Evolutionary conservation across 2,888 invertebrate species (phyloP), one percentile per base, ranked within the genome.

Genomic region (Cataglyphis livida): DNA sequence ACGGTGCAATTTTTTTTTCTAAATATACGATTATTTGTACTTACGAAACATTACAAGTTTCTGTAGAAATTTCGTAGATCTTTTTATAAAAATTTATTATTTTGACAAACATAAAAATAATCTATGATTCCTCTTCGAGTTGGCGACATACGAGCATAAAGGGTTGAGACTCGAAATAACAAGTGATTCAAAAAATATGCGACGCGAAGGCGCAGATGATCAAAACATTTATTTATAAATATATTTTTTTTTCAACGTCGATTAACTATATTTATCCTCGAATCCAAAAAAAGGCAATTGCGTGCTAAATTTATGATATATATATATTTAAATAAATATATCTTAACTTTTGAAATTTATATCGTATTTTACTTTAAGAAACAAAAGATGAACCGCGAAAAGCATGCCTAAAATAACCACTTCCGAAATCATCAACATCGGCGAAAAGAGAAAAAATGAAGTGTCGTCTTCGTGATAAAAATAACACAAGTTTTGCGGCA

Each of bases 91-190:
- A 64, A 38, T 41, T n/a, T n/a, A n/a, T n/a, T n/a, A n/a, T n/a
- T 64, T 44, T 21, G 9, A 7, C 18, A 15, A 25, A 12, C 18
- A 71, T 59, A 38, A 54, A 73, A 73, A 41, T 25, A 18, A 73
- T 73, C n/a, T 73, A 6, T 28, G 38, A 18, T 18, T 57, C 10
- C 9, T 18, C 28, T 48, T 32, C 21, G 21, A 5, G 21, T 75
- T 75, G 48, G 18, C 15, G 61, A 62, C 32, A 48, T 6, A 32
- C 32, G 9, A 61, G 44, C 9, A 59, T 41, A 62, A 75, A 75
- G 21, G 32, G 6, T 35, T 74, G 35, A 35, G 59, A 81, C 82
- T 86, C 75, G 76, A 81, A 86, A 83, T 84, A 82, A 64, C 70
- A 32, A 64, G 35, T 81, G 81, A 81, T 21, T 81, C 81, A 81